phyloP scores from a whole-genome alignment of 35 echinoderm and acorn worm species.

The Holothuria glaberrima region DNA sequence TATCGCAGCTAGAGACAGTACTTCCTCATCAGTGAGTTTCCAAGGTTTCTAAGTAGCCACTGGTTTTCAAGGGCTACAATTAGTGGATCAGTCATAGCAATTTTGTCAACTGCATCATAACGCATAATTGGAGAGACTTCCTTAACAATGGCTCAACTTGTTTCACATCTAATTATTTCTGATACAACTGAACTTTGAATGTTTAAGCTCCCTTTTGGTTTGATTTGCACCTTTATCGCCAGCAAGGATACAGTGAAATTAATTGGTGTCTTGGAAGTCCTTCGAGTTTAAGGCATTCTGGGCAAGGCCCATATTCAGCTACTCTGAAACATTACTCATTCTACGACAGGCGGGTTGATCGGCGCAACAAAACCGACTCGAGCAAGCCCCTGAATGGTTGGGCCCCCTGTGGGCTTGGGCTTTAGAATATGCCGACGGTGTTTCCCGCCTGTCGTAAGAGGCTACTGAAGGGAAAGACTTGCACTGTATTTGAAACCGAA shows the following conservation, averaged over 20 bases:
- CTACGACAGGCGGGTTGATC: too few species aligned
- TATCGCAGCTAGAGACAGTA: slow-evolving; percentile 54
- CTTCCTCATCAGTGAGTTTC: slow-evolving; percentile 56
- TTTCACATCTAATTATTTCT: background rate
- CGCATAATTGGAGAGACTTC: slow-evolving; percentile 63
- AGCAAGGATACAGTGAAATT: background rate
- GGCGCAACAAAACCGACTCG: too few species aligned
- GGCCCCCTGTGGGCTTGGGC: too few species aligned
- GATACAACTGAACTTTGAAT: background rate
- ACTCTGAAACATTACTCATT: background rate
- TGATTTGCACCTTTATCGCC: background rate
- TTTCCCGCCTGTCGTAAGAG: too few species aligned
- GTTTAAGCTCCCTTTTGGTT: slow-evolving; percentile 1
- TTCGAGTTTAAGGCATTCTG: slow-evolving; percentile 30
- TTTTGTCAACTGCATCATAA: slow-evolving; percentile 35
- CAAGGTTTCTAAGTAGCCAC: slow-evolving; percentile 34
- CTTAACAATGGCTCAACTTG: background rate
- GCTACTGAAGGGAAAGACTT: too few species aligned
- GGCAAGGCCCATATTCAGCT: slow-evolving; percentile 32
- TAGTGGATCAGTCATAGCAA: slow-evolving; percentile 18
- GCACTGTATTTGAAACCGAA: too few species aligned
- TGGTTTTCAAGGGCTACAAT: slow-evolving; percentile 52
- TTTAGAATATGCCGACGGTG: too few species aligned
- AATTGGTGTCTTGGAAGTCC: slow-evolving; percentile 39
- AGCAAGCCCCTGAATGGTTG: too few species aligned